Percentiles rank a stretch among this genome's conserved stretches.
These are phyloP conservation scores for Dusona sp. DNA, from an alignment of 2,888 invertebrate species.

Conservation along the genomic window DNA sequence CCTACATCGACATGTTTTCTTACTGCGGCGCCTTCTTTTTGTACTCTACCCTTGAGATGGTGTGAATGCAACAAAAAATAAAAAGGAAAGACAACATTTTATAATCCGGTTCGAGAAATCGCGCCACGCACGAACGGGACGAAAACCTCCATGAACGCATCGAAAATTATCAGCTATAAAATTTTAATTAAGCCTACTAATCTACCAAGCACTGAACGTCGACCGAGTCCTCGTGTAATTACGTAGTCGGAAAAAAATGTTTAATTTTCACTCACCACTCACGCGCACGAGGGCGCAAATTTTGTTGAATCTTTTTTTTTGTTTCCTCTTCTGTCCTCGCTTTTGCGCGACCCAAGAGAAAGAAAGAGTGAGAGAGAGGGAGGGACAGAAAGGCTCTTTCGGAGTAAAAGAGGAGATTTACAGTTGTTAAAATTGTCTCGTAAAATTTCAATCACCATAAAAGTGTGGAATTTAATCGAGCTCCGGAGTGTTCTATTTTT, in stretches of 20 bases:
- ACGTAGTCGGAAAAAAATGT: slow-evolving; percentile 69
- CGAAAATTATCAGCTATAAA: slow-evolving; percentile 78
- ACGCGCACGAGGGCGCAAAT: slow-evolving; percentile 34
- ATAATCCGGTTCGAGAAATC: slow-evolving; percentile 57
- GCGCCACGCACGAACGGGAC: slow-evolving; percentile 56
- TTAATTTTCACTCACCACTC: slow-evolving; percentile 71
- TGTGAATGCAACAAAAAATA: background rate
- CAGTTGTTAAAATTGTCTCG: slow-evolving; percentile 70
- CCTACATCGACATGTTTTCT: background rate
- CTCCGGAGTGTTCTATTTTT: slow-evolving; percentile 52
- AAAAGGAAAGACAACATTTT: slow-evolving; percentile 36
- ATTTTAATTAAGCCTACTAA: slow-evolving; percentile 80
- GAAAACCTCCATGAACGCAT: slow-evolving; percentile 40
- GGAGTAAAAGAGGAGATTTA: slow-evolving; percentile 61
- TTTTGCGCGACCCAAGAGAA: background rate
- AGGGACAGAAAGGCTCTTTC: slow-evolving; percentile 25
- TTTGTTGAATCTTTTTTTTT: slow-evolving; percentile 33
- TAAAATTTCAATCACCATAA: slow-evolving; percentile 81
- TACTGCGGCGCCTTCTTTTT: background rate
- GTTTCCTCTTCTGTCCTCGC: slow-evolving; percentile 7
- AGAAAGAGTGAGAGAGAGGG: background rate
- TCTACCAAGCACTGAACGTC: slow-evolving; percentile 70
- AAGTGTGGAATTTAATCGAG: slow-evolving; percentile 69
- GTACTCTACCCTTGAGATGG: background rate
- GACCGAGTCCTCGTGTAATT: slow-evolving; percentile 56